Base-by-base conservation (phyloP, 2,888 invertebrate species). In the Labia minor region DNA sequence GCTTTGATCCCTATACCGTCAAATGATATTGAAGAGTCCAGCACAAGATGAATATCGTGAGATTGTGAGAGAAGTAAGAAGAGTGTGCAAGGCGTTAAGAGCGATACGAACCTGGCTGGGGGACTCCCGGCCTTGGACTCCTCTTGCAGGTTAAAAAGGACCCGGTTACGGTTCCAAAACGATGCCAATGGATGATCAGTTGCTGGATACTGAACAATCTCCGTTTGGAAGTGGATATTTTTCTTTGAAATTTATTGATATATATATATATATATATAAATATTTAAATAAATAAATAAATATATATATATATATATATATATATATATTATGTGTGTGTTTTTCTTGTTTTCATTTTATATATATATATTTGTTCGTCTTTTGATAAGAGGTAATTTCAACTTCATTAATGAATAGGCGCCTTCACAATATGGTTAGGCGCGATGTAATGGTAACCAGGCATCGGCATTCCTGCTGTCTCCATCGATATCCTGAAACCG, bases 391-490 rank as follows among this genome's bases (percentile, higher is more conserved):
- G 49, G n/a, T 49, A 49, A 26, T 26, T 62, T 61, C 33, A 18
- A 62, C 49, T 67, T 65, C 66, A 70, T 82, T 89, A 92, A 83
- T 92, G 92, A 78, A 92, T 92, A 76, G 92, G 90, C 73, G 92
- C 89, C 82, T 92, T 92, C 76, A 92, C 91, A 79, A 92, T 92
- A 82, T 92, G 90, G 81, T 92, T 92, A 73, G 92, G 92, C 73
- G 92, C 88, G 81, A 93, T 89, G 84, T 92, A 92, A 80, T 92
- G 92, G 82, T 92, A 92, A 73, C 92, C 90, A 70, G 90, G 89
- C 82, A 92, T 87, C 75, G 92, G 91, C 81, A 93, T 84, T 71
- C 92, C 92, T 73, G 93, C 91, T 67, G 93, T 93, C 84, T 94
- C 93, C 91, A 93, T 91, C 69, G 92, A 90, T 89, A 94, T 92